Percentiles rank a stretch among this genome's conserved stretches.
Conservation (phyloP, 2,888 invertebrate genomes). For the Neoitamus cyanurus region DNA sequence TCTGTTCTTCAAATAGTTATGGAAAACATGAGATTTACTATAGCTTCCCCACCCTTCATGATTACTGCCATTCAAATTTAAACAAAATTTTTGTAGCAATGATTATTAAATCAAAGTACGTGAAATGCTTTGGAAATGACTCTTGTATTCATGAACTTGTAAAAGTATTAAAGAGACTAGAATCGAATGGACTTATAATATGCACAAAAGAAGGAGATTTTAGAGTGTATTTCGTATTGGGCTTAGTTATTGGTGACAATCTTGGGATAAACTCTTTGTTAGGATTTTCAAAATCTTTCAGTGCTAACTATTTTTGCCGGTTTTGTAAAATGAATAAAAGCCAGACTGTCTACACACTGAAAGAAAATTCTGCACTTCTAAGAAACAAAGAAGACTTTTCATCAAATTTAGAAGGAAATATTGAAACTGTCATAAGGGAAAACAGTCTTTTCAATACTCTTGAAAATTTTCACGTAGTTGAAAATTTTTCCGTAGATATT, state of each 20-base stretch:
- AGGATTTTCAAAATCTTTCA: not conserved
- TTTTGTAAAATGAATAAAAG: not conserved
- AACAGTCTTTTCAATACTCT: not conserved
- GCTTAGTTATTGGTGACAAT: not conserved
- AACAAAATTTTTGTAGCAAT: not conserved
- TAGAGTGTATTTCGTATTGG: not conserved
- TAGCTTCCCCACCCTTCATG: not conserved
- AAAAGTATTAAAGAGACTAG: not conserved
- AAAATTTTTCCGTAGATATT: not conserved
- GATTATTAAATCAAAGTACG: not conserved
- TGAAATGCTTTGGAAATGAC: not conserved
- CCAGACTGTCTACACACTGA: not conserved
- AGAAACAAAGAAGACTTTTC: too few species aligned
- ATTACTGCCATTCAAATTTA: not conserved
- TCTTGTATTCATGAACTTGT: not conserved
- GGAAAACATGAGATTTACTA: not conserved
- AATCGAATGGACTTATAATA: not conserved
- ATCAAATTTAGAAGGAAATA: not conserved
- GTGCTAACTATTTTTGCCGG: not conserved
- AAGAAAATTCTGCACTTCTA: not conserved
- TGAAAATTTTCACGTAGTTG: not conserved
- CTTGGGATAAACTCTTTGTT: not conserved
- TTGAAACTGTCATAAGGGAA: not conserved
- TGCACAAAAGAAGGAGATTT: not conserved
- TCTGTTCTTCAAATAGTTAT: too few species aligned